Percentiles rank a stretch among this genome's conserved stretches.
These are phyloP conservation scores for Callimorpha dominula DNA, from an alignment of 2,888 invertebrate species.

Conservation along the genomic window DNA sequence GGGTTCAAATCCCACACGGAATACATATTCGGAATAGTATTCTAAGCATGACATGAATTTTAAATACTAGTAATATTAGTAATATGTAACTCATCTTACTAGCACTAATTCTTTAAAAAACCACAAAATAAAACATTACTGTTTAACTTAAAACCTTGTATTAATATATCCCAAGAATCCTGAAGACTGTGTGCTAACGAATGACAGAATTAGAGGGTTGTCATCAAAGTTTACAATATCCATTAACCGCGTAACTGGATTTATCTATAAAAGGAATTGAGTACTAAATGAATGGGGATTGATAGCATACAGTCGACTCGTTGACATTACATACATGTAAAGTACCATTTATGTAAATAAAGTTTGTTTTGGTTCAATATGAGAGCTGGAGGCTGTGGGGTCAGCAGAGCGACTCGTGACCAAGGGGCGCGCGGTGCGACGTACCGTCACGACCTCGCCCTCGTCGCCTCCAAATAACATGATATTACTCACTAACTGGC, in stretches of 20 bases:
- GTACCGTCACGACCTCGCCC: constrained; percentile 78
- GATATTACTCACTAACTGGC: constrained; percentile 85
- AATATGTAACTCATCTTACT: too few species aligned
- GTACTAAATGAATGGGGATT: constrained; percentile 9
- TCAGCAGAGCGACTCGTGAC: constrained; percentile 84
- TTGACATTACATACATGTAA: constrained; percentile 35
- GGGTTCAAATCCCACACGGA: too few species aligned
- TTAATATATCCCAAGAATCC: not conserved
- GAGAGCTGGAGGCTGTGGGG: constrained; percentile 67
- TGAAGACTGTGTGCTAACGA: too few species aligned
- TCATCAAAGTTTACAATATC: constrained; percentile 17
- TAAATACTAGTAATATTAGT: too few species aligned
- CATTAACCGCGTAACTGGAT: not conserved
- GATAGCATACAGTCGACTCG: constrained; percentile 12
- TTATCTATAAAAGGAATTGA: constrained; percentile 1
- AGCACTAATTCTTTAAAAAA: too few species aligned
- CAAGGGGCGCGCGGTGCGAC: constrained; percentile 65
- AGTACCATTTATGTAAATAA: constrained; percentile 47
- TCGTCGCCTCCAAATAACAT: constrained; percentile 81
- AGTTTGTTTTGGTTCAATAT: constrained; percentile 50
- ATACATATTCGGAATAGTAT: constrained; percentile 23
- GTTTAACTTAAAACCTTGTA: not conserved
- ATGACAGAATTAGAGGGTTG: constrained; percentile 44
- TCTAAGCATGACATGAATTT: constrained; percentile 54
- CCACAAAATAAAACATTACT: not conserved